Evolutionary conservation across 2,113 vertebrate species (phyloP).

Genomic region (Cyrtonyx montezumae): DNA sequence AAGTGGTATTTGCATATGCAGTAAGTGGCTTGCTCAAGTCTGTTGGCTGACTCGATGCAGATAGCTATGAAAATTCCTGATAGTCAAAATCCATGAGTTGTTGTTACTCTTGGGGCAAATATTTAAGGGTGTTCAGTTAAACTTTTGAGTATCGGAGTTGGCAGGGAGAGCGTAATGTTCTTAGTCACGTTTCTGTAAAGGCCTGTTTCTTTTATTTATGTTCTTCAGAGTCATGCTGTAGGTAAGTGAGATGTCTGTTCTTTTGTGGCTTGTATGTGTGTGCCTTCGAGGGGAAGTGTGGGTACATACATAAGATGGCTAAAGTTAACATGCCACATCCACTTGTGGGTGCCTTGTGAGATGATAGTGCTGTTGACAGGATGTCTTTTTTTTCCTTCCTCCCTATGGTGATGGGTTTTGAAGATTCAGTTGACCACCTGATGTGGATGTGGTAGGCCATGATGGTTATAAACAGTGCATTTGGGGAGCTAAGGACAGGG

Average conservation of each 20-base stretch:
- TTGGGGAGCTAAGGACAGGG: background rate
- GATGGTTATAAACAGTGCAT: background rate
- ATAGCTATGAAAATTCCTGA: background rate
- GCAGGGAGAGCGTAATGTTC: background rate
- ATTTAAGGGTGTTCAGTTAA: background rate
- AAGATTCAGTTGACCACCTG: slow-evolving; percentile 11
- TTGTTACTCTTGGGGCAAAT: background rate
- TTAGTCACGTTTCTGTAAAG: background rate
- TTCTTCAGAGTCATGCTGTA: background rate
- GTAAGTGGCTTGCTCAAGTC: background rate
- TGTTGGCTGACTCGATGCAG: background rate
- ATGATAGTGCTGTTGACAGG: slow-evolving; percentile 32
- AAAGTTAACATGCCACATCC: slow-evolving; percentile 10
- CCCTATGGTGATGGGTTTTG: background rate
- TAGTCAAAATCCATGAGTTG: background rate
- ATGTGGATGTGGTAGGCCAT: slow-evolving; percentile 39
- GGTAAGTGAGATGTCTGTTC: background rate
- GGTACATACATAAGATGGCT: background rate
- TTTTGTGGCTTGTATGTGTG: background rate
- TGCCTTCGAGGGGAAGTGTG: background rate
- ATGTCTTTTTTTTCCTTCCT: background rate
- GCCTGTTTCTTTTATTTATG: background rate
- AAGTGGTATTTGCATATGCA: background rate
- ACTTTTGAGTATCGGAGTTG: background rate
- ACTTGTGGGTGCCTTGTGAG: slow-evolving; percentile 4